phyloP scores from a whole-genome alignment of 2,888 invertebrate species.

The Heterodera filipjevi region DNA sequence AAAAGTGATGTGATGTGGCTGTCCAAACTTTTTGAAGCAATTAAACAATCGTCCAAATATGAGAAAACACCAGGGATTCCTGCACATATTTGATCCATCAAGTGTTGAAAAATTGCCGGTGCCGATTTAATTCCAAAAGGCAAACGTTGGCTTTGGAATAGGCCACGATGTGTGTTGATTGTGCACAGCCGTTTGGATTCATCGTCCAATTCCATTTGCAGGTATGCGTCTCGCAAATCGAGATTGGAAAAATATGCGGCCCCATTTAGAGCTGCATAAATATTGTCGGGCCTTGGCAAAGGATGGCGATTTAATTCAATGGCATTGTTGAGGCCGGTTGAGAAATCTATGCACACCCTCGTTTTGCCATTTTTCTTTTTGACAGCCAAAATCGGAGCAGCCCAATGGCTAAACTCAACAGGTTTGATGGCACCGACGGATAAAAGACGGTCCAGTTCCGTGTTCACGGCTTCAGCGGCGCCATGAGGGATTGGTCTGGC shows the following conservation, averaged over 20 bases:
- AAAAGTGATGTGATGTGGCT: slow-evolving; percentile 34
- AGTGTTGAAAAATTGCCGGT: slow-evolving; percentile 49
- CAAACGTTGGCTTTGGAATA: slow-evolving; percentile 46
- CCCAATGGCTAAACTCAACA: slow-evolving; percentile 43
- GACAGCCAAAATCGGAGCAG: slow-evolving; percentile 48
- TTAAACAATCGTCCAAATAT: slow-evolving; percentile 45
- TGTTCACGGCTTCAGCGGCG: slow-evolving; percentile 32
- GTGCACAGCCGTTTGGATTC: slow-evolving; percentile 36
- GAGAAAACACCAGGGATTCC: slow-evolving; percentile 37
- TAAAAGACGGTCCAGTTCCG: slow-evolving; percentile 45
- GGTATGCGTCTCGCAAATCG: slow-evolving; percentile 49
- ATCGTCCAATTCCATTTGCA: slow-evolving; percentile 45
- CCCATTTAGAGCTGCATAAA: slow-evolving; percentile 44
- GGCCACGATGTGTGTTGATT: slow-evolving; percentile 50
- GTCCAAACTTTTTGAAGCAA: slow-evolving; percentile 29
- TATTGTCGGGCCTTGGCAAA: slow-evolving; percentile 46
- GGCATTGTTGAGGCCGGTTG: slow-evolving; percentile 41
- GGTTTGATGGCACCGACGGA: slow-evolving; percentile 35
- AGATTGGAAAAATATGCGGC: slow-evolving; percentile 42
- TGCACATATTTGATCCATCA: slow-evolving; percentile 44
- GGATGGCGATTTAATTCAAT: slow-evolving; percentile 47
- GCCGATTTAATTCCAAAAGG: slow-evolving; percentile 51
- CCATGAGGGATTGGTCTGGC: slow-evolving; percentile 45
- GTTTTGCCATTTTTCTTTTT: slow-evolving; percentile 40
- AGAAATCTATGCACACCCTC: slow-evolving; percentile 46